Evolutionary conservation across 2,113 vertebrate species (phyloP).

Genomic region (Mustelus asterias): DNA sequence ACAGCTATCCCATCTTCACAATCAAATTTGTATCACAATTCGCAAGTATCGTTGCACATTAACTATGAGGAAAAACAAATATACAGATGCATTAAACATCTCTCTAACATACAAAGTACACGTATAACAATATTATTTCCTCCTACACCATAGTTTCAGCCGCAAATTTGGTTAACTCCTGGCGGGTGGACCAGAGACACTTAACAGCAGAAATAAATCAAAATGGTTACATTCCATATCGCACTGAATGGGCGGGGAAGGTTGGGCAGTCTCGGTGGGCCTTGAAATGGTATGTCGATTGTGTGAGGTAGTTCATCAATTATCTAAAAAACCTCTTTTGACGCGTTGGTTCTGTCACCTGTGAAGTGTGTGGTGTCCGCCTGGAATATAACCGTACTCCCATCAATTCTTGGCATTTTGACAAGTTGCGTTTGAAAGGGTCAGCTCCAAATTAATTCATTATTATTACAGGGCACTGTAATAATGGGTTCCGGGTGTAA

Average conservation of each 20-base stretch:
- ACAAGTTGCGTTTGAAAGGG: neutral
- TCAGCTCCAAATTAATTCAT: slow-evolving; percentile 6
- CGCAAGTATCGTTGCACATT: slow-evolving; percentile 32
- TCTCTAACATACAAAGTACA: slow-evolving; percentile 36
- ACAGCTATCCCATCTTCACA: slow-evolving; percentile 35
- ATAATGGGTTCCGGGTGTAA: neutral
- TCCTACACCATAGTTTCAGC: neutral
- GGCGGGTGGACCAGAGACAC: neutral
- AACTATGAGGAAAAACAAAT: slow-evolving; percentile 36
- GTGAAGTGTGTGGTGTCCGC: neutral
- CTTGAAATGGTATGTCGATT: slow-evolving; percentile 26
- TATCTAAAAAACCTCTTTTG: slow-evolving; percentile 33
- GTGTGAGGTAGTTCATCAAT: slow-evolving; percentile 36
- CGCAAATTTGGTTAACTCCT: slow-evolving; percentile 26
- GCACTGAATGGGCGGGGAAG: neutral
- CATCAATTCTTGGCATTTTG: slow-evolving; percentile 9
- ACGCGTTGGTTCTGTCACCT: neutral
- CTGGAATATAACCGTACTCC: neutral
- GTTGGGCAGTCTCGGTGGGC: neutral
- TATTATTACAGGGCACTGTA: neutral
- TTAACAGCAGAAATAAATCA: slow-evolving; percentile 34
- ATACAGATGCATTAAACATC: slow-evolving; percentile 29
- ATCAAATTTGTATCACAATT: slow-evolving; percentile 35
- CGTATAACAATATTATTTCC: slow-evolving; percentile 33
- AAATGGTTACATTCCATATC: slow-evolving; percentile 31